A percentile compares a stretch with the other conserved stretches of the same genome.
Conservation (phyloP, 2,113 vertebrate species). For the Labeo rohita region DNA sequence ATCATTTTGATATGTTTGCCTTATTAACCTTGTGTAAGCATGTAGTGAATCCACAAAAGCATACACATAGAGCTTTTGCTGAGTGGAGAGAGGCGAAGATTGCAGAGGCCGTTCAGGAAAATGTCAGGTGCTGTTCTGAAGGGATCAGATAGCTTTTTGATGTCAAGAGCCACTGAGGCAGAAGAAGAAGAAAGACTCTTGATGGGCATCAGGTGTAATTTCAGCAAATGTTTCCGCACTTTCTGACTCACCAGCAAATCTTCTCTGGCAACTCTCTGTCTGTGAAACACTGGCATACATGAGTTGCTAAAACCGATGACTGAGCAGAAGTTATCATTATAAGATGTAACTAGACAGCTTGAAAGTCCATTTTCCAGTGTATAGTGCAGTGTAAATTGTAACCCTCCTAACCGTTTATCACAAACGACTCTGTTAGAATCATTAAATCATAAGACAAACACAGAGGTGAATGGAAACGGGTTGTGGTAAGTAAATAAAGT, state of each 20-base stretch:
- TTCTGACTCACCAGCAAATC: constrained; percentile 58
- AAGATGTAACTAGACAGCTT: constrained; percentile 22
- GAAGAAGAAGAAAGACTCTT: constrained; percentile 68
- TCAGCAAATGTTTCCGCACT: constrained; percentile 68
- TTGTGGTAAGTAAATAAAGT: background rate
- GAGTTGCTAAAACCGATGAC: background rate
- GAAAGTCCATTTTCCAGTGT: constrained; percentile 29
- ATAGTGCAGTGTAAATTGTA: background rate
- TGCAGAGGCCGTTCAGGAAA: constrained; percentile 63
- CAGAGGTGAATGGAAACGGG: background rate
- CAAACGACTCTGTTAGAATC: background rate
- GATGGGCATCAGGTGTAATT: constrained; percentile 78
- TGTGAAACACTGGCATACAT: constrained; percentile 37
- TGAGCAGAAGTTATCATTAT: constrained; percentile 30
- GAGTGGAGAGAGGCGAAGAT: constrained; percentile 39
- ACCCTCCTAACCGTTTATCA: background rate
- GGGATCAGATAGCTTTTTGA: constrained; percentile 74
- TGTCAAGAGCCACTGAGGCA: constrained; percentile 65
- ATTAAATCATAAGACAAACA: background rate
- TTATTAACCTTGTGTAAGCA: background rate
- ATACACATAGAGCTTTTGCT: constrained; percentile 11
- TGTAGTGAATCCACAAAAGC: background rate
- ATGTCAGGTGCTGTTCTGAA: constrained; percentile 71
- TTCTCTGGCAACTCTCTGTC: constrained; percentile 28
- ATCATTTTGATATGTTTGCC: constrained; percentile 18